Evolutionary conservation across 2,797 vertebrate genomes (phyloP).

Genomic region (Sebastes trivittatus): DNA sequence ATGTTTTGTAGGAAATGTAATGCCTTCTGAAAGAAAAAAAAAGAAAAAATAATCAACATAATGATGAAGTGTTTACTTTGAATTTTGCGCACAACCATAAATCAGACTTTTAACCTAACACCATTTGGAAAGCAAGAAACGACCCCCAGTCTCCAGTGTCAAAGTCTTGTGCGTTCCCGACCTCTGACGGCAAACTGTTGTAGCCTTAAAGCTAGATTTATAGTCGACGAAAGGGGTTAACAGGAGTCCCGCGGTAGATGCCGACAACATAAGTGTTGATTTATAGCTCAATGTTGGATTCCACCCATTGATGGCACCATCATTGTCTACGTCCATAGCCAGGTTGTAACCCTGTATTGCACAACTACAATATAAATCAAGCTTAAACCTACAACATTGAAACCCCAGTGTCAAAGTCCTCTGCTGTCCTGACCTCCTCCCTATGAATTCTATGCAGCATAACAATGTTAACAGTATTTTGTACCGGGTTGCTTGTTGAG

Average conservation of each 20-base stretch:
- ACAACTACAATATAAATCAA: background rate
- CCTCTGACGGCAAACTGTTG: background rate
- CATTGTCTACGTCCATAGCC: background rate
- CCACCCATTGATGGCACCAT: background rate
- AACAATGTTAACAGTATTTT: background rate
- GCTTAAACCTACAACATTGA: background rate
- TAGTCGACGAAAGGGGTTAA: conserved; percentile 3
- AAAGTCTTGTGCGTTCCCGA: background rate
- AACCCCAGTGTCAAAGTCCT: background rate
- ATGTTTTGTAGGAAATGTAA: background rate
- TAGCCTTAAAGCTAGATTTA: conserved; percentile 18
- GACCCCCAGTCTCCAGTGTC: background rate
- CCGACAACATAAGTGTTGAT: background rate
- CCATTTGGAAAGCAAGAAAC: background rate
- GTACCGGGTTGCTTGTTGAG: background rate
- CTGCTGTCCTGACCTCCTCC: background rate
- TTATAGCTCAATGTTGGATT: conserved; percentile 2
- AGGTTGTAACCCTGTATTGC: background rate
- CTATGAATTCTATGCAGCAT: background rate
- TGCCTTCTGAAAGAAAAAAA: background rate
- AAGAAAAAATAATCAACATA: background rate
- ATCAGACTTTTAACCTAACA: background rate
- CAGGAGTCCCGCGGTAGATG: background rate
- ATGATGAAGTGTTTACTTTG: background rate
- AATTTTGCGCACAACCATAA: background rate